Percentiles rank a stretch among this genome's conserved stretches.
phyloP scores from a whole-genome alignment of 2,797 vertebrate genomes.

The Psittacula derbiana region DNA sequence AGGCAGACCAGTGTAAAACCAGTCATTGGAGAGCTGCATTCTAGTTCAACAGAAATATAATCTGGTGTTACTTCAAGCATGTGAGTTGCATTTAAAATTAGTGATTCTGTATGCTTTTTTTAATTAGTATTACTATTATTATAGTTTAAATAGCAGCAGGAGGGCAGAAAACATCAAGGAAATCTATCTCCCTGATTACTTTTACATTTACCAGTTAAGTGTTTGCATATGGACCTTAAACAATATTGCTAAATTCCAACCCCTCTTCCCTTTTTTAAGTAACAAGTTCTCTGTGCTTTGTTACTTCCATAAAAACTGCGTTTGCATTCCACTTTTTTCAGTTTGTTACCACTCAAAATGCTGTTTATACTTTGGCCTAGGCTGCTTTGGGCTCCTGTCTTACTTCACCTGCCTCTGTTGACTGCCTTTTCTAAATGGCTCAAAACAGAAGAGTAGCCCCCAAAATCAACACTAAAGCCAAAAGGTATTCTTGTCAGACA shows the following conservation, averaged over 20 bases:
- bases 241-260: not conserved
- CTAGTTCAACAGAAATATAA: accelerated
- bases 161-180: not conserved
- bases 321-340: not conserved
- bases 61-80: not conserved
- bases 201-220: not conserved
- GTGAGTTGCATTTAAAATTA: not conserved
- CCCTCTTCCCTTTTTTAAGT: not conserved
- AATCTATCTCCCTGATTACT: not conserved
- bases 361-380: not conserved
- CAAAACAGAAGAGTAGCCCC: not conserved
- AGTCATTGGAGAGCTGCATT: not conserved
- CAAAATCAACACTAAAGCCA: not conserved
- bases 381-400: not conserved
- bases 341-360: not conserved
- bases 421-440: not conserved
- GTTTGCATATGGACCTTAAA: not conserved
- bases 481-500: not conserved
- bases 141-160: not conserved
- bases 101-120: not conserved
- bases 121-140: not conserved
- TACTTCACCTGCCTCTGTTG: not conserved
- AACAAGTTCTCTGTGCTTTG: not conserved
- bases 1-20: not conserved
- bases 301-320: not conserved